Conservation (phyloP, 2,888 invertebrate genomes). For the Diadegma fenestrale region DNA sequence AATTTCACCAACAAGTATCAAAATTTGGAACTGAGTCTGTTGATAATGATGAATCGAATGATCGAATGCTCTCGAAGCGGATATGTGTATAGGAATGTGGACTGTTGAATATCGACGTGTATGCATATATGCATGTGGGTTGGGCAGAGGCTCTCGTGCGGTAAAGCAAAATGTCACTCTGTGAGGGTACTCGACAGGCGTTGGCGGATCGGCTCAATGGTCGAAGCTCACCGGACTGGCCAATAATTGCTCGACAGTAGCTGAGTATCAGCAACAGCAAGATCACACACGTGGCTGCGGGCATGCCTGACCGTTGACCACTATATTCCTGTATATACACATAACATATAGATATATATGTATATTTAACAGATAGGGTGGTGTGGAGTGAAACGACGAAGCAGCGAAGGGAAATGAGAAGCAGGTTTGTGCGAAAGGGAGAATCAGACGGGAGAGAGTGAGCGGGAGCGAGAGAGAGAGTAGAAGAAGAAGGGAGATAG, state of each 20-base stretch:
- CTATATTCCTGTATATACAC: constrained; percentile 30
- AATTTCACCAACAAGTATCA: constrained; percentile 4
- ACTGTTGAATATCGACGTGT: constrained; percentile 27
- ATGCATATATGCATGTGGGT: constrained; percentile 17
- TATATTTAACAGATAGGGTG: constrained; percentile 4
- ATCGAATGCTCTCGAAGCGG: constrained; percentile 31
- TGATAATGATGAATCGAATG: constrained; percentile 48
- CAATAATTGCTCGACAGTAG: constrained; percentile 69
- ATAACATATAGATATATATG: neutral
- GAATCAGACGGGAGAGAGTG: constrained; percentile 56
- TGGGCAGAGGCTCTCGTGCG: constrained; percentile 53
- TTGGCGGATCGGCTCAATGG: constrained; percentile 65
- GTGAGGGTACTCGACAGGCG: constrained; percentile 69
- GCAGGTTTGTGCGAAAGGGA: constrained; percentile 50
- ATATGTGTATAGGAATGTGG: constrained; percentile 12
- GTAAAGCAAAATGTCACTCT: constrained; percentile 68
- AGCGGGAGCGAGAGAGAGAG: constrained; percentile 62
- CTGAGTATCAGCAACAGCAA: constrained; percentile 59
- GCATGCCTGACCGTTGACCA: constrained; percentile 62
- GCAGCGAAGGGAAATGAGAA: constrained; percentile 56
- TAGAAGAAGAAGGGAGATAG: constrained; percentile 65
- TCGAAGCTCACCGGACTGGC: constrained; percentile 65
- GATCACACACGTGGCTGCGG: constrained; percentile 67
- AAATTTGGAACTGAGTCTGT: neutral
- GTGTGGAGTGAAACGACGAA: constrained; percentile 35